phyloP scores from a whole-genome alignment of 2,113 vertebrate species.

The Solenodon paradoxus region DNA sequence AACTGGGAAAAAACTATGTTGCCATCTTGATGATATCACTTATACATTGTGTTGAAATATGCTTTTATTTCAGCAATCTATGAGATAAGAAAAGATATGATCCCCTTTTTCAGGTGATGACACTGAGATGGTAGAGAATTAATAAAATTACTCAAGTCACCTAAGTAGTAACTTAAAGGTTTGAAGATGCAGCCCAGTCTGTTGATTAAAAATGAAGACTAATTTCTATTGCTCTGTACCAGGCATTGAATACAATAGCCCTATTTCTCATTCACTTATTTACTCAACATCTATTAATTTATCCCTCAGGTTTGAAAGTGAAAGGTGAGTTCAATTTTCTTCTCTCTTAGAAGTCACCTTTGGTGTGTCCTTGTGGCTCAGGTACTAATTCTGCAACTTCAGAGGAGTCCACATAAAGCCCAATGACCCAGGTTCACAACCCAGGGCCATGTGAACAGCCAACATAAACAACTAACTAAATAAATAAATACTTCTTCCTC shows the following conservation, averaged over 20 bases:
- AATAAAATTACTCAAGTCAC: neutral
- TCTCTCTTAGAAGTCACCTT: neutral
- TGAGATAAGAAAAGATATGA: neutral
- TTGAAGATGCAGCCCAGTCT: neutral
- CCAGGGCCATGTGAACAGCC: too few relatives aligned
- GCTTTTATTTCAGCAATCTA: neutral
- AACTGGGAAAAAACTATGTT: neutral
- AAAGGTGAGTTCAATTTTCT: constrained; percentile 37
- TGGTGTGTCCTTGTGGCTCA: too few relatives aligned
- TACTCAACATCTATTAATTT: neutral
- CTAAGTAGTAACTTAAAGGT: neutral
- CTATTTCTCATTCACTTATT: neutral
- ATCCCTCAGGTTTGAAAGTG: neutral
- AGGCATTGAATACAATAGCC: neutral
- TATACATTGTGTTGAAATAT: neutral
- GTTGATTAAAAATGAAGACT: neutral
- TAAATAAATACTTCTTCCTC: too few relatives aligned
- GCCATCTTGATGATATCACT: neutral
- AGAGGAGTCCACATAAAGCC: too few relatives aligned
- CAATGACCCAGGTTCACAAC: too few relatives aligned
- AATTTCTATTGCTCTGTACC: neutral
- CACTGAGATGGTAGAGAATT: neutral
- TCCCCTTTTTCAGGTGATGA: neutral
- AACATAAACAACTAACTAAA: too few relatives aligned
- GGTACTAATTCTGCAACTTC: too few relatives aligned